phyloP scores from a whole-genome alignment of 2,888 invertebrate genomes.

The Torymus texanus region DNA sequence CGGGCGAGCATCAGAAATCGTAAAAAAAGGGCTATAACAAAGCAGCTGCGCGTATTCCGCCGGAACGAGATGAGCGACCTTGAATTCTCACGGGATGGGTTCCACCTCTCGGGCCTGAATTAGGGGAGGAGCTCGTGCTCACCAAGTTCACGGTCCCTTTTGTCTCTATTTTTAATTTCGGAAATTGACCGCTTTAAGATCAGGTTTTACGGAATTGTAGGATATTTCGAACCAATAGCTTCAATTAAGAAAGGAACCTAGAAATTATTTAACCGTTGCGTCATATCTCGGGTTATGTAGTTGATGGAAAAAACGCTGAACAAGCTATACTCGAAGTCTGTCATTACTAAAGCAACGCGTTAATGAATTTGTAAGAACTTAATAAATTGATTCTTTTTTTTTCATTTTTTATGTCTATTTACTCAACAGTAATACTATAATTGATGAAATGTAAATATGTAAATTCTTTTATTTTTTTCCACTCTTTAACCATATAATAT shows the following conservation, averaged over 20 bases:
- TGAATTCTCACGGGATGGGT: conserved; percentile 48
- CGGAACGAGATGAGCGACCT: conserved; percentile 36
- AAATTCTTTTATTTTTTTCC: not conserved
- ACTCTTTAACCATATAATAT: too few species aligned
- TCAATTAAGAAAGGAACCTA: too few species aligned
- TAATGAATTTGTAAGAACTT: too few species aligned
- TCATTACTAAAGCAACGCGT: too few species aligned
- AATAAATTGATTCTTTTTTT: too few species aligned
- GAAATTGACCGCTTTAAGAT: conserved; percentile 3
- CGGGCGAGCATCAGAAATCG: conserved; percentile 24
- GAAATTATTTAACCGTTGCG: not conserved
- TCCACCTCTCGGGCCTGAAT: conserved; percentile 9
- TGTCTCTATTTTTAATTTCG: conserved; percentile 12
- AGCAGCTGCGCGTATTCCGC: conserved; percentile 23
- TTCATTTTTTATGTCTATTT: too few species aligned
- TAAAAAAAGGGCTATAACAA: conserved; percentile 51
- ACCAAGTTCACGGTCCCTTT: conserved; percentile 5
- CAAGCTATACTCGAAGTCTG: too few species aligned
- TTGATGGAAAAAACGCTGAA: too few species aligned
- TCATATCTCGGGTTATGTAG: not conserved
- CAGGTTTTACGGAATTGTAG: not conserved
- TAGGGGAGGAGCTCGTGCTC: conserved; percentile 29
- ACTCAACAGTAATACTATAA: too few species aligned
- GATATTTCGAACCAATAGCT: too few species aligned
- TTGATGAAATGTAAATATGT: too few species aligned